Conservation (phyloP, 1,140 invertebrate species). For the Pristionchus pacificus region DNA sequence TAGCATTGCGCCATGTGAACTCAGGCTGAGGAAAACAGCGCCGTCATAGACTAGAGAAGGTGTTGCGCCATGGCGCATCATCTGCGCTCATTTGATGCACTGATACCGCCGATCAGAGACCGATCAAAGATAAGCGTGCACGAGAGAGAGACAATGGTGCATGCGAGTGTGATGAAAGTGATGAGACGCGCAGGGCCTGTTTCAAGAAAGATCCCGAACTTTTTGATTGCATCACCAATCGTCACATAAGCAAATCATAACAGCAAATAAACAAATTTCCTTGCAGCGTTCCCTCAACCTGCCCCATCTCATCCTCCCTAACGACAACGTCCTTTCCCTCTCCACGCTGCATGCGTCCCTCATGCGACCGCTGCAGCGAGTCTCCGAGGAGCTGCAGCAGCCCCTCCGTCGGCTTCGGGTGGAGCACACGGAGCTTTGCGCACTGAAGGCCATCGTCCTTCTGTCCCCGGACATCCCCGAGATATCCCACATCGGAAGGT, state of each 20-base stretch:
- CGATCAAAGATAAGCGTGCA: conserved; percentile 5
- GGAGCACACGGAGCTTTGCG: conserved; percentile 42
- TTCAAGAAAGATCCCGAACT: conserved; percentile 7
- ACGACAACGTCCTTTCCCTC: conserved; percentile 40
- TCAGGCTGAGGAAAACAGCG: no score
- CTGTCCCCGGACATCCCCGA: conserved; percentile 42
- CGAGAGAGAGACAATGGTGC: neutral
- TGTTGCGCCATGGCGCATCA: no score
- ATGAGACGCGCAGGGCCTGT: neutral
- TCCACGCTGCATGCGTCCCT: conserved; percentile 33
- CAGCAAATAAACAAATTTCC: conserved; percentile 17
- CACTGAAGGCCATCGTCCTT: conserved; percentile 43
- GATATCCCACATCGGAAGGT: no score
- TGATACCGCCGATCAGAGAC: no score
- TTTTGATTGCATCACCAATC: neutral
- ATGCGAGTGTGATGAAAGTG: neutral
- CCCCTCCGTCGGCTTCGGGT: conserved; percentile 42
- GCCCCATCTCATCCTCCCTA: conserved; percentile 42
- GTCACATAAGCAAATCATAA: neutral
- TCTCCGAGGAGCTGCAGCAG: conserved; percentile 45
- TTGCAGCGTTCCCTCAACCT: conserved; percentile 43
- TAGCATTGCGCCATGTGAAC: no score
- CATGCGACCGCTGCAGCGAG: conserved; percentile 25
- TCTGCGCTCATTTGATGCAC: no score
- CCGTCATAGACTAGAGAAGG: no score